phyloP scores from a whole-genome alignment of 2,888 invertebrate species.

The Alsophila aescularia region DNA sequence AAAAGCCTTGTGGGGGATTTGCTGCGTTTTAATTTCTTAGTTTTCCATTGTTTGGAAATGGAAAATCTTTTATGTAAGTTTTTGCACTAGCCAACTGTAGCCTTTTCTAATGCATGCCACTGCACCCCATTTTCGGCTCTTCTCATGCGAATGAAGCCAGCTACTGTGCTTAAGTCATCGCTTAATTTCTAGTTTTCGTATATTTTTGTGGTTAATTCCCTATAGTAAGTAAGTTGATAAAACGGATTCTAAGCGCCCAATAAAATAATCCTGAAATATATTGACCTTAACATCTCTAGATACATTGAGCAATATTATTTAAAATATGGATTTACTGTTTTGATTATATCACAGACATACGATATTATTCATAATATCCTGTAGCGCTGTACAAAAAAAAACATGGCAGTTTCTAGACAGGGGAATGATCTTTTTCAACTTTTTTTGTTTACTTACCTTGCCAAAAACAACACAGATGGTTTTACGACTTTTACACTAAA shows the following conservation, averaged over 20 bases:
- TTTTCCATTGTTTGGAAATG: conserved; percentile 9
- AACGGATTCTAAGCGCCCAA: too few relatives aligned
- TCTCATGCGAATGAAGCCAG: too few relatives aligned
- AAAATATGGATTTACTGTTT: neutral
- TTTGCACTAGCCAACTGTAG: too few relatives aligned
- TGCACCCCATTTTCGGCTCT: too few relatives aligned
- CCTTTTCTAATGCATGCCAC: too few relatives aligned
- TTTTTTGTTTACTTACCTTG: conserved; percentile 44
- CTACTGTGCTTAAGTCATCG: too few relatives aligned
- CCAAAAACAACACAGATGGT: conserved; percentile 42
- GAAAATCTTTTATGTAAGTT: too few relatives aligned
- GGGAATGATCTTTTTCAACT: conserved; percentile 39
- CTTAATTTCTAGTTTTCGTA: too few relatives aligned
- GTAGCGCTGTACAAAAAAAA: conserved; percentile 38
- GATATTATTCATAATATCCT: conserved; percentile 36
- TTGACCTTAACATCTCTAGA: too few relatives aligned
- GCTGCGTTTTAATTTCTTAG: conserved; percentile 33
- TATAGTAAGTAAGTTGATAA: too few relatives aligned
- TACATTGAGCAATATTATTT: neutral
- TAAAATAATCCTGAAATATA: too few relatives aligned
- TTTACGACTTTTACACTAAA: neutral
- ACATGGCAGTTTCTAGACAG: conserved; percentile 11
- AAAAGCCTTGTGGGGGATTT: conserved; percentile 15
- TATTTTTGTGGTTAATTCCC: too few relatives aligned
- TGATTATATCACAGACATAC: conserved; percentile 13